phyloP scores from a whole-genome alignment of 2,797 vertebrate genomes.

The Amblyopsis hoosieri region DNA sequence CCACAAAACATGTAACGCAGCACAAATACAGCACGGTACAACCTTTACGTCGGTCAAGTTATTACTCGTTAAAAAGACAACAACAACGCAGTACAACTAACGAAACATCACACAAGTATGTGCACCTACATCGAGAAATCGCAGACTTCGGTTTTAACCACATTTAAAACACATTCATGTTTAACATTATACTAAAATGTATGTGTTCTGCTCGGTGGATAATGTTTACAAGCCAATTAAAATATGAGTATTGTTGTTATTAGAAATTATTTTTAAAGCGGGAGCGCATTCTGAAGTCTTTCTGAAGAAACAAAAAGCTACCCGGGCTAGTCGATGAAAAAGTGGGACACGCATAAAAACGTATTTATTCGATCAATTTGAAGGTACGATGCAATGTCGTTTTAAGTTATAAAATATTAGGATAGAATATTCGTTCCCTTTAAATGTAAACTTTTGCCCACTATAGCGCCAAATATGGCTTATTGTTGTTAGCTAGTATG shows the following conservation, averaged over 20 bases:
- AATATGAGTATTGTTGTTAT: neutral
- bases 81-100: neutral
- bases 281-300: slow-evolving; percentile 51
- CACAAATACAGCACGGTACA: neutral
- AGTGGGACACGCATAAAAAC: slow-evolving; percentile 7
- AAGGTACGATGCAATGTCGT: neutral
- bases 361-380: accelerated
- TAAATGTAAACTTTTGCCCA: slow-evolving; percentile 69
- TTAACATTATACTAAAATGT: neutral
- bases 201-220: neutral
- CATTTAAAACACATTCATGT: neutral
- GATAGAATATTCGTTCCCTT: slow-evolving; percentile 25
- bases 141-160: neutral
- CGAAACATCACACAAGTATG: neutral
- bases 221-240: no score
- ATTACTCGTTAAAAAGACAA: neutral
- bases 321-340: slow-evolving; percentile 48
- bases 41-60: neutral
- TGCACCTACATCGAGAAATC: neutral
- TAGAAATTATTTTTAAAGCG: slow-evolving; percentile 46
- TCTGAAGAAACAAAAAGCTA: slow-evolving; percentile 74
- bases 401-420: slow-evolving; percentile 7
- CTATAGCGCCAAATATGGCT: slow-evolving; percentile 77
- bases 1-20: neutral
- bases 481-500: slow-evolving; percentile 80